Evolutionary conservation across 2,797 vertebrate genomes (phyloP), one percentile per base, ranked within the genome.

Genomic region (Typhlichthys eigenmanni): DNA sequence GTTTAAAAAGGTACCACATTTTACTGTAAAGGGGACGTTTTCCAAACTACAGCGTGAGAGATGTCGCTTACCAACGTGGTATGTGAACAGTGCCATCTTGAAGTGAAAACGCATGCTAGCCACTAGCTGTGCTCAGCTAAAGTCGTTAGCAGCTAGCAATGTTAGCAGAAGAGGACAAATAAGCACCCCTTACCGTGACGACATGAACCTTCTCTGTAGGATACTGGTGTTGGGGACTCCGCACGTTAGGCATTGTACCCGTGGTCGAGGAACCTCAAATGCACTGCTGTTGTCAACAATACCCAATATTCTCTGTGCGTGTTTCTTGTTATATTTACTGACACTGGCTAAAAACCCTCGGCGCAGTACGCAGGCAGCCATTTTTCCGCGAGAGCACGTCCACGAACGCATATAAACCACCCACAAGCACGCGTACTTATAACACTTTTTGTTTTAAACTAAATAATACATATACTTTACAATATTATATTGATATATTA

Each of bases 351-450:
- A 67, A 14, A 93, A 69, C 2, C 90, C 91, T 45, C 92, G 74
- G 58, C 92, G 87, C 53, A 93, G n/a, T 2, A 84, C 92, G 72
- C 89, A 91, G 19, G 89, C 92, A 72, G 92, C 92, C 92, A 93
- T 93, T 76, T 92, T 92, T 88, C 9, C 63, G 6, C 6, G 38
- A 38, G 38, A 6, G 1, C 38, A 38, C 72, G 9, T 46, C 16
- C 38, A 38, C 4, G 38, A 38, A 47, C 19, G 14, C 38, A 13
- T 47, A 19, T 5, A 55, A 24, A 24, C 24, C 24, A 24, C 24
- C 24, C 55, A 54, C 13, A 55, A 8, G 13, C 13, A 13, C 10
- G 17, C 13, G 13, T 12, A 46, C 16, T 38, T 38, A 38, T 6
- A 38, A 38, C 2, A 38, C 34, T 38, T 38, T 38, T 38, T 38